phyloP scores from a whole-genome alignment of 2,113 vertebrate species.

The Nettapus auritus region DNA sequence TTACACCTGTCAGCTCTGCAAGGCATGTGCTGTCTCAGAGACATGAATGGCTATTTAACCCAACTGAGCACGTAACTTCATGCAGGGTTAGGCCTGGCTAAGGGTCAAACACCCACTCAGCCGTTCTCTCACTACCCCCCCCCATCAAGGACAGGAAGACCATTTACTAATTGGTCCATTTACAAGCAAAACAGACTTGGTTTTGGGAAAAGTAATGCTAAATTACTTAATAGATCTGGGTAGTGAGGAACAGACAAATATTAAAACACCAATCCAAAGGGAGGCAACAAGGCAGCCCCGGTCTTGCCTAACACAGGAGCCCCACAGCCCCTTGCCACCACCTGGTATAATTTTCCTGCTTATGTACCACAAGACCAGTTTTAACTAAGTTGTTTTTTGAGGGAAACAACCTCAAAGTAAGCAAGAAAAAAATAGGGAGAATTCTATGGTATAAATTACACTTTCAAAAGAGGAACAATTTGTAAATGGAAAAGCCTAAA shows the following conservation, averaged over 20 bases:
- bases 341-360: background rate
- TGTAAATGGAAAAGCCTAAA: background rate
- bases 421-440: background rate
- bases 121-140: background rate
- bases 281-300: accelerated
- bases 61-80: accelerated
- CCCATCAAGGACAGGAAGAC: background rate
- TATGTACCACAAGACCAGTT: background rate
- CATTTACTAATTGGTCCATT: background rate
- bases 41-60: background rate
- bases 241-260: background rate
- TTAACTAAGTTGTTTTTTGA: background rate
- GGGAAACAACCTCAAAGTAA: background rate
- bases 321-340: background rate
- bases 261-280: background rate
- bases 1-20: background rate
- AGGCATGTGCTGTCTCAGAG: accelerated
- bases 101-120: background rate
- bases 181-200: background rate
- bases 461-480: background rate
- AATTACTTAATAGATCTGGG: background rate
- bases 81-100: background rate
- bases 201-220: background rate
- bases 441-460: background rate
- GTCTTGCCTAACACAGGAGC: background rate